A percentile compares a stretch with the other conserved stretches of the same genome.
Evolutionary conservation across 2,888 invertebrate species (phyloP).

Genomic region (Mythimna pallens): DNA sequence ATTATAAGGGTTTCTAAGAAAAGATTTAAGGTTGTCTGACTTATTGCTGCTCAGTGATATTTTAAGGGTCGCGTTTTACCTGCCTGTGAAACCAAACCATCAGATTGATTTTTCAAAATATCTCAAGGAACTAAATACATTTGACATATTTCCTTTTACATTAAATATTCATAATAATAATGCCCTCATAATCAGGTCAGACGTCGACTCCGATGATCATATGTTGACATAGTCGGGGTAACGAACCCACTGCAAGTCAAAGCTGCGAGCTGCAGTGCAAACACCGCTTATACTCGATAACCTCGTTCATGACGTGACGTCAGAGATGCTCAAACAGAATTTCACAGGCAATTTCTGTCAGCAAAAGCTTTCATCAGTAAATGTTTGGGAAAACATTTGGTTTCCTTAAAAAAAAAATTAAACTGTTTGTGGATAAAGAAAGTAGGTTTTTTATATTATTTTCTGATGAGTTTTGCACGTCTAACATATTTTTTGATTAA

Average conservation of each 20-base stretch:
- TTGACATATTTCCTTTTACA: not conserved
- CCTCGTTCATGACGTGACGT: conserved; percentile 16
- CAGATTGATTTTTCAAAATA: not conserved
- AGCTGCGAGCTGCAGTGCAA: conserved; percentile 34
- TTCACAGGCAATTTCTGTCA: conserved; percentile 10
- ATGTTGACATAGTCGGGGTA: conserved; percentile 50
- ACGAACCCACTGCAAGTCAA: conserved; percentile 48
- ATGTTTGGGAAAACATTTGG: not conserved
- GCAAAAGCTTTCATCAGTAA: not conserved
- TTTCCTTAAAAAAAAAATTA: not conserved
- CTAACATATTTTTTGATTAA: no score
- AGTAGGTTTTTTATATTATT: no score
- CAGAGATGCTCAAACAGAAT: conserved; percentile 10
- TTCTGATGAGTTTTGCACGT: no score
- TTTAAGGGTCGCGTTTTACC: no score
- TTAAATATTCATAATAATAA: not conserved
- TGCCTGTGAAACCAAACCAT: not conserved
- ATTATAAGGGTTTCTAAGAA: not conserved
- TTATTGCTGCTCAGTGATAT: not conserved
- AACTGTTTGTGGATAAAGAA: no score
- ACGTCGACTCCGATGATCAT: conserved; percentile 24
- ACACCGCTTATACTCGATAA: conserved; percentile 36
- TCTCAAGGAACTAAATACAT: not conserved
- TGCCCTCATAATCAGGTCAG: conserved; percentile 18
- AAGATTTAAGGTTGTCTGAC: not conserved